Evolutionary conservation across 2,113 vertebrate genomes (phyloP).

Genomic region (Seriola rivoliana): DNA sequence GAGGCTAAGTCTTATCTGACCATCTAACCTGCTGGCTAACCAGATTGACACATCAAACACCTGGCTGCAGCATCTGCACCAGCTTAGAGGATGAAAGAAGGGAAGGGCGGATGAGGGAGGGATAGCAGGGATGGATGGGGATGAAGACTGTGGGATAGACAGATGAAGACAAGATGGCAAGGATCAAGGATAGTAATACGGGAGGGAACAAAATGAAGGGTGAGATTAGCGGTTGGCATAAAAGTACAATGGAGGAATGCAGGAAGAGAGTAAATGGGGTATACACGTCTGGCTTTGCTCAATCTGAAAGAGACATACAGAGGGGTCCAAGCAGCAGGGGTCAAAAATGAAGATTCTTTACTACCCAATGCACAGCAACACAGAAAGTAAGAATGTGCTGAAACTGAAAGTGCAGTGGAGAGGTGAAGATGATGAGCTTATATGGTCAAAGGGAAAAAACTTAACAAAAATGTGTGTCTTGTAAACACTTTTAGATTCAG

Average conservation of each 20-base stretch:
- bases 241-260: conserved; percentile 25
- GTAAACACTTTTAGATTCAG: not conserved
- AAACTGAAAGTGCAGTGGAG: not conserved
- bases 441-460: not conserved
- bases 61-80: conserved; percentile 30
- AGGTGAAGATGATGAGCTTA: not conserved
- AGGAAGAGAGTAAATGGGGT: conserved; percentile 6
- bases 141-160: conserved; percentile 26
- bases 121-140: conserved; percentile 20
- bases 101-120: conserved; percentile 16
- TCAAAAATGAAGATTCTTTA: not conserved
- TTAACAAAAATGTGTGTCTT: not conserved
- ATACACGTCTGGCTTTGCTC: not conserved
- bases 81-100: conserved; percentile 42
- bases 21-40: conserved; percentile 43
- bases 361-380: not conserved
- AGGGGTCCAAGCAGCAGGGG: not conserved
- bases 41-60: conserved; percentile 31
- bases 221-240: conserved; percentile 25
- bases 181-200: conserved; percentile 40
- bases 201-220: conserved; percentile 27
- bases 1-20: conserved; percentile 38
- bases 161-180: conserved; percentile 44
- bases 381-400: not conserved
- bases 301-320: not conserved